These are phyloP conservation scores for Rattus rattus DNA, from an alignment of 2,113 vertebrate genomes.

Conservation along the genomic window DNA sequence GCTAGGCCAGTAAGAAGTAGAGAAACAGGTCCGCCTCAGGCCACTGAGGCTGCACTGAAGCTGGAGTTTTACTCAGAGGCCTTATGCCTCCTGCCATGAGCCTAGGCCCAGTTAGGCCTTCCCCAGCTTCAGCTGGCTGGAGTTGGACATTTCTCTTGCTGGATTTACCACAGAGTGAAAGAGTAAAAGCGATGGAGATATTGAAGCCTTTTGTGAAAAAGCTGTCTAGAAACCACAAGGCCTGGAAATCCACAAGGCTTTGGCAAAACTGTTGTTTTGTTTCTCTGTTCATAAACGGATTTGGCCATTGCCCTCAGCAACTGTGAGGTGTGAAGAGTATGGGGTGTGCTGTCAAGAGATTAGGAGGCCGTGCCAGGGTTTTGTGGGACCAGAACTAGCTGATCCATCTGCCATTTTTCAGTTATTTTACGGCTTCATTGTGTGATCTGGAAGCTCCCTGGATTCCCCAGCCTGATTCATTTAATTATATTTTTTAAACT, in stretches of 20 bases:
- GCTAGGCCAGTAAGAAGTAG: slow-evolving; percentile 31
- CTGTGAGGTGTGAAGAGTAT: not conserved
- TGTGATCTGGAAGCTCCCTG: not conserved
- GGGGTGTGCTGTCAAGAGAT: not conserved
- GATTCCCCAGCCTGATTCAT: not conserved
- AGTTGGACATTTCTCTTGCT: slow-evolving; percentile 51
- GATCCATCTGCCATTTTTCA: slow-evolving; percentile 29
- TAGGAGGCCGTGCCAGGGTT: not conserved
- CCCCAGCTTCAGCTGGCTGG: not conserved
- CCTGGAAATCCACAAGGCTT: slow-evolving; percentile 48
- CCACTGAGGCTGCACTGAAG: slow-evolving; percentile 35
- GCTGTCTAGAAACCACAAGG: slow-evolving; percentile 51
- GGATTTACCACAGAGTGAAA: slow-evolving; percentile 54
- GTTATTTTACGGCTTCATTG: slow-evolving; percentile 54
- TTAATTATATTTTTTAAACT: not conserved
- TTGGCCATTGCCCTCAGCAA: not conserved
- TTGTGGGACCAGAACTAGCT: not conserved
- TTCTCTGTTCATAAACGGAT: not conserved
- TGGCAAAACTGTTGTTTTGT: slow-evolving; percentile 57
- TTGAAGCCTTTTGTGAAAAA: slow-evolving; percentile 33
- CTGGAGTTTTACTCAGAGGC: not conserved
- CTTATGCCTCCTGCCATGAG: not conserved
- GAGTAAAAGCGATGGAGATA: slow-evolving; percentile 42
- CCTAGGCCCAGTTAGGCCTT: not conserved
- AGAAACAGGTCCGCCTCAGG: not conserved